These are phyloP conservation scores for Pavo muticus DNA, from an alignment of 2,113 vertebrate genomes.

Conservation along the genomic window DNA sequence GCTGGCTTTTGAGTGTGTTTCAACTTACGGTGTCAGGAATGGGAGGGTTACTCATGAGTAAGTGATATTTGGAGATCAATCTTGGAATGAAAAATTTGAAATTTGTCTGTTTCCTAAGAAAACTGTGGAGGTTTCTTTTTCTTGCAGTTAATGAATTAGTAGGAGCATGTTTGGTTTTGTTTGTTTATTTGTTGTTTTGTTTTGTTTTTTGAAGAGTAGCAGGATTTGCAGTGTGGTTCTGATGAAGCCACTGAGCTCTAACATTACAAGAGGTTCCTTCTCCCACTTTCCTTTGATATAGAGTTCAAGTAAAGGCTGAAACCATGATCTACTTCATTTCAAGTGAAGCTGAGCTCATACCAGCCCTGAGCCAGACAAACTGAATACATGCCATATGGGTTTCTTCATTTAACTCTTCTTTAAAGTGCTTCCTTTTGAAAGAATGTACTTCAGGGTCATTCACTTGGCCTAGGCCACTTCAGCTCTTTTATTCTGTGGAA, in stretches of 20 bases:
- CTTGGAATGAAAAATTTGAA: background rate
- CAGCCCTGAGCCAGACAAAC: background rate
- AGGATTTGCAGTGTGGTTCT: background rate
- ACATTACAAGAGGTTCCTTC: background rate
- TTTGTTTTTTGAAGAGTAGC: background rate
- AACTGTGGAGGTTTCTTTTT: background rate
- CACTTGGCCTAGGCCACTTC: background rate
- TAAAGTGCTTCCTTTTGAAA: background rate
- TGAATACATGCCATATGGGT: background rate
- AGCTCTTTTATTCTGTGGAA: background rate
- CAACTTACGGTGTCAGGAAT: rapidly evolving
- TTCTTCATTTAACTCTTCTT: background rate
- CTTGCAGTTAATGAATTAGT: background rate
- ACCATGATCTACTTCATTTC: background rate
- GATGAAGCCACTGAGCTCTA: background rate
- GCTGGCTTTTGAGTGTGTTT: background rate
- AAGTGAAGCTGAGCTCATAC: background rate
- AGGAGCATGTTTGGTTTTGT: background rate
- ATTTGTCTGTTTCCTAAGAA: background rate
- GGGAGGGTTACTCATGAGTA: background rate
- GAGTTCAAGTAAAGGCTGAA: background rate
- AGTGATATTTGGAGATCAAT: background rate
- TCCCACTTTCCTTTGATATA: background rate
- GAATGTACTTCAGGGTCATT: background rate
- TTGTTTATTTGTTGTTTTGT: background rate